Evolutionary conservation across 2,888 invertebrate species (phyloP), one percentile per base, ranked within the genome.

Genomic region (Drosophila barbarae): DNA sequence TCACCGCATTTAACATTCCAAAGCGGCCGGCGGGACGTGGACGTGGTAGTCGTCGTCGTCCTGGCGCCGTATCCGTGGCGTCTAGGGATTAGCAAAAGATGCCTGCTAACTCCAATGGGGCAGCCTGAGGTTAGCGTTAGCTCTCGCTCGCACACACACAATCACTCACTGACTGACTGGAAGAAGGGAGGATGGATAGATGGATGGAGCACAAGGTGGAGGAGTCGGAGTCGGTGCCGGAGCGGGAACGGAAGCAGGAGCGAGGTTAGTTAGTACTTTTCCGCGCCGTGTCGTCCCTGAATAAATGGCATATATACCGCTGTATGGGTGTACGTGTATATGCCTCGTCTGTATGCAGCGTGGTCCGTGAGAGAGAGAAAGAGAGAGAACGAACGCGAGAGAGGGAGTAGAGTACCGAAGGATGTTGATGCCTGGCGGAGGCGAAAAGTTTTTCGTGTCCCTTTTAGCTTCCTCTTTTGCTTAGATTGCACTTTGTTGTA

Each of bases 1-100:
- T 86, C 87, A 88, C 88, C 85, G 87, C 89, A 89, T 89, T 84
- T 89, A 89, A 88, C 89, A 89, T 89, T 89, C 89, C 89, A 89
- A 88, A 81, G 85, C 84, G 87, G 69, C 77, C 69, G 72, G 67
- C 73, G 69, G 42, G 55, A 67, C 65, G 64, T 68, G 56, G 75
- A 71, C 74, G 73, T 73, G 66, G 74, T 71, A 71, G 68, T 74
- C 67, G 66, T 61, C 47, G 67, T 51, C 39, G 69, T 51, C 61
- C 53, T 65, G 60, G 46, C 71, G 69, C 60, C 73, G 74, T 72
- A 35, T 28, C 55, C 55, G 56, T 61, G 51, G 46, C 54, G 66
- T 46, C 56, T 32, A 44, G 15, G 35, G 56, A 57, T 56, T 50
- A 39, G 54, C 58, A 53, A 63, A 36, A 54, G 38, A 66, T 30